Evolutionary conservation across 2,113 vertebrate genomes (phyloP).

Genomic region (Saccopteryx bilineata): DNA sequence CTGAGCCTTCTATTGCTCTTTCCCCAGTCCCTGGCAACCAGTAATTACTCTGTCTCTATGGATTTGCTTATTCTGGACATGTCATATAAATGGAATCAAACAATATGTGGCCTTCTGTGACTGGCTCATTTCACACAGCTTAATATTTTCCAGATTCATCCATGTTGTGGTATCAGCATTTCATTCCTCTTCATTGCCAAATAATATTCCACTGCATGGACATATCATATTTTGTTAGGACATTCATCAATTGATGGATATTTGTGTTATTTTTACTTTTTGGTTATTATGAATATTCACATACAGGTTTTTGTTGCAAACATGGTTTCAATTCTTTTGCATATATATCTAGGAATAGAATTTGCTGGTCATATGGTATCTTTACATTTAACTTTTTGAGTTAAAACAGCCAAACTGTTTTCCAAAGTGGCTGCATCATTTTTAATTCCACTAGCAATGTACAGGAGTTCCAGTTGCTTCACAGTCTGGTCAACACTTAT

Average conservation of each 20-base stretch:
- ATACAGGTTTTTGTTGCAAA: background rate
- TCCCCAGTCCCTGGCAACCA: background rate
- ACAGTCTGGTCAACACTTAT: background rate
- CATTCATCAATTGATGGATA: background rate
- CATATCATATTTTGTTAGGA: background rate
- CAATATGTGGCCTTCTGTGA: background rate
- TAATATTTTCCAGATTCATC: background rate
- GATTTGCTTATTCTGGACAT: background rate
- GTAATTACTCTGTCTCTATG: background rate
- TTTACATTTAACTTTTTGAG: background rate
- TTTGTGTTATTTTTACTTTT: background rate
- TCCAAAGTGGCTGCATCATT: background rate
- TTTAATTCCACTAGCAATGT: background rate
- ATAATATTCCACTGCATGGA: background rate
- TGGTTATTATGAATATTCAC: background rate
- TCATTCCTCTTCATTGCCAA: background rate
- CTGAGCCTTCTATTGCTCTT: background rate
- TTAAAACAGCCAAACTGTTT: background rate
- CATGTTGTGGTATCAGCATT: background rate
- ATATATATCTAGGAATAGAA: background rate
- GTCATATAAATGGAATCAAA: background rate
- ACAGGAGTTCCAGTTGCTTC: background rate
- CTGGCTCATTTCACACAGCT: background rate
- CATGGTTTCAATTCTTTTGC: background rate
- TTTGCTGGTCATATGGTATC: background rate